phyloP scores from a whole-genome alignment of 2,888 invertebrate species.

The Timema cristinae region DNA sequence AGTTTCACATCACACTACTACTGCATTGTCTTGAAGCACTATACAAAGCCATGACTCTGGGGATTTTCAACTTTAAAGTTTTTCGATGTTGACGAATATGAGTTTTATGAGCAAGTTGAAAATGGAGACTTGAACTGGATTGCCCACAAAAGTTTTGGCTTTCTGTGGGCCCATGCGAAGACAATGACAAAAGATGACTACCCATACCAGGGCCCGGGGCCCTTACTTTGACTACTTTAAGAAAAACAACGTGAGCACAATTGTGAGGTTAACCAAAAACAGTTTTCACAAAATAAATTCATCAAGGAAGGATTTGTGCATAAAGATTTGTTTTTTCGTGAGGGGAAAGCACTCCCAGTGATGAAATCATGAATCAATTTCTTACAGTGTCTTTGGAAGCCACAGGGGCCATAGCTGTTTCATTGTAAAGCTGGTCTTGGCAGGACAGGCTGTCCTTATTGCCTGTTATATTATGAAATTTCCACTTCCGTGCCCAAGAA shows the following conservation, averaged over 20 bases:
- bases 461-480: slow-evolving; percentile 83
- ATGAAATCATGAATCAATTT: slow-evolving; percentile 73
- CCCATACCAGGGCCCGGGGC: slow-evolving; percentile 62
- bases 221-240: slow-evolving; percentile 83
- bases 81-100: slow-evolving; percentile 82
- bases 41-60: slow-evolving; percentile 43
- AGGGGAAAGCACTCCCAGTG: slow-evolving; percentile 81
- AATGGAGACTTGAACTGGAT: slow-evolving; percentile 89
- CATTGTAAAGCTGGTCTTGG: slow-evolving; percentile 95
- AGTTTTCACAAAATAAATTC: slow-evolving; percentile 49
- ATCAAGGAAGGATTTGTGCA: slow-evolving; percentile 75
- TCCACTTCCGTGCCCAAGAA: slow-evolving; percentile 73
- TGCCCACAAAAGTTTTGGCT: slow-evolving; percentile 71
- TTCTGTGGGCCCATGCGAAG: slow-evolving; percentile 78
- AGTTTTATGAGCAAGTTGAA: slow-evolving; percentile 73
- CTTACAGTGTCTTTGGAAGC: slow-evolving; percentile 72
- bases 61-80: slow-evolving; percentile 76
- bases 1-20: slow-evolving; percentile 65
- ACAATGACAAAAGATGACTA: slow-evolving; percentile 43
- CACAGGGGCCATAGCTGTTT: slow-evolving; percentile 75
- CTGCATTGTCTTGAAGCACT: slow-evolving; percentile 51
- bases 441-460: slow-evolving; percentile 82
- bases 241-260: slow-evolving; percentile 72
- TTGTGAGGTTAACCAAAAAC: slow-evolving; percentile 80
- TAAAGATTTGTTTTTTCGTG: slow-evolving; percentile 82